A percentile compares a stretch with the other conserved stretches of the same genome.
Conservation (phyloP, 2,888 invertebrate genomes). For the Napeogenes inachia region DNA sequence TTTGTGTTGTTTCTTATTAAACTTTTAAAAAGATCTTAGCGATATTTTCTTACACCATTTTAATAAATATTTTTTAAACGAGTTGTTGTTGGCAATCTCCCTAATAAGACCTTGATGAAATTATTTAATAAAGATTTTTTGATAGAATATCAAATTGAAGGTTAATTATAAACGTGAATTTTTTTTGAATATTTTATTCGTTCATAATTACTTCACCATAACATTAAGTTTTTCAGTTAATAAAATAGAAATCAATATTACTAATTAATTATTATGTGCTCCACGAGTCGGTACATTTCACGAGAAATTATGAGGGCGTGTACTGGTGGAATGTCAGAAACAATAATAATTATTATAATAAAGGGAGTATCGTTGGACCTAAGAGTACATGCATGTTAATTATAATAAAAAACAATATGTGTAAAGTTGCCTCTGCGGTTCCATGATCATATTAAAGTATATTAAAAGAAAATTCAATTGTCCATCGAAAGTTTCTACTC, state of each 20-base stretch:
- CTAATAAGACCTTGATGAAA: neutral
- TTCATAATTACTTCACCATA: neutral
- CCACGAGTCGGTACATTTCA: neutral
- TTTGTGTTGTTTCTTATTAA: conserved; percentile 3
- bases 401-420: too few species aligned
- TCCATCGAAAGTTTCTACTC: too few species aligned
- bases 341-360: too few species aligned
- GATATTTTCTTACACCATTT: conserved; percentile 4
- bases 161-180: neutral
- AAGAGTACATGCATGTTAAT: too few species aligned
- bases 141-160: neutral
- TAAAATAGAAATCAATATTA: neutral
- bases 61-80: conserved; percentile 6
- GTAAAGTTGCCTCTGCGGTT: too few species aligned
- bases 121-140: neutral
- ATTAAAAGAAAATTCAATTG: too few species aligned
- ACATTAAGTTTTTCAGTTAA: too few species aligned
- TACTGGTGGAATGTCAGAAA: neutral
- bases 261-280: neutral
- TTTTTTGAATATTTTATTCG: neutral
- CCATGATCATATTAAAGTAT: too few species aligned
- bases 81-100: conserved; percentile 2
- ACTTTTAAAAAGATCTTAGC: conserved; percentile 7
- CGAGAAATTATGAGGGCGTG: neutral
- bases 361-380: too few species aligned